phyloP scores from a whole-genome alignment of 2,113 vertebrate genomes.

The Ranitomeya variabilis region DNA sequence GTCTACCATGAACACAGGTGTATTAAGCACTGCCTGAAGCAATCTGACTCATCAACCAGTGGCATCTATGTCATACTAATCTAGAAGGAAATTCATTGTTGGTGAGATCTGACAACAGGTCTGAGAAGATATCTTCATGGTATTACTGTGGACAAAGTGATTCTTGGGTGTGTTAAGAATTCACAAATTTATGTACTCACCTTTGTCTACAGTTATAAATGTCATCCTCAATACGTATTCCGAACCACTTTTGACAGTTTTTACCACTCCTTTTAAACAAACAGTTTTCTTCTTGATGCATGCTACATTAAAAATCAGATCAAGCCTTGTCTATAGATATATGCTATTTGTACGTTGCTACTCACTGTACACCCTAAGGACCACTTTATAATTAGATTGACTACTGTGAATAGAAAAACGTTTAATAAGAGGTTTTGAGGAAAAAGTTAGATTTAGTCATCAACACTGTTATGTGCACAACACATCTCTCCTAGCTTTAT shows the following conservation, averaged over 20 bases:
- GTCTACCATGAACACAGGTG: not conserved
- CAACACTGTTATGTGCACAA: not conserved
- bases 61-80: not conserved
- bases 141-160: conserved; percentile 1
- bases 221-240: conserved; percentile 4
- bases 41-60: not conserved
- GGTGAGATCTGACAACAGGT: not conserved
- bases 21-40: conserved; percentile 10
- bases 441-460: not conserved
- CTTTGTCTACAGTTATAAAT: conserved; percentile 44
- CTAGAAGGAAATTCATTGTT: conserved; percentile 26
- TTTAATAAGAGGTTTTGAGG: not conserved
- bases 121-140: not conserved
- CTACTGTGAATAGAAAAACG: not conserved
- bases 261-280: conserved; percentile 31
- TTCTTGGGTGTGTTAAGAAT: conserved; percentile 41
- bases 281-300: not conserved
- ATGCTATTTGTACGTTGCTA: not conserved
- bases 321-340: not conserved
- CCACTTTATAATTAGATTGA: not conserved
- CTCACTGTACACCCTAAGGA: not conserved
- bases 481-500: not conserved
- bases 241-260: conserved; percentile 20
- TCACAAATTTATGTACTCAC: conserved; percentile 24
- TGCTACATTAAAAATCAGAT: not conserved